Base-by-base conservation (phyloP, 2,888 invertebrate species). In the Eupelmus urozonus region DNA sequence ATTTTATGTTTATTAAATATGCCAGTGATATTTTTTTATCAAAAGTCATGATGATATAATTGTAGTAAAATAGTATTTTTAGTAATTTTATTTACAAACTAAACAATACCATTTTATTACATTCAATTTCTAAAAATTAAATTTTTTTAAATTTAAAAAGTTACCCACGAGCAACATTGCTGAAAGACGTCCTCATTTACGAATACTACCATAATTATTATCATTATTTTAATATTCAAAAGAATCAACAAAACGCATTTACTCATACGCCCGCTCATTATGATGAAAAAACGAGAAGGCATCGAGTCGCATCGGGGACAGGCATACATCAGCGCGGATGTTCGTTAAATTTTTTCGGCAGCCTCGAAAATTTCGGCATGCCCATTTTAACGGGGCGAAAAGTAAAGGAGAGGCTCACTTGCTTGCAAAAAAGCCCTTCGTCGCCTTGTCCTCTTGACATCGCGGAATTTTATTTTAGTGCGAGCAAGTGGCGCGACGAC, bases 401-500 rank as follows among this genome's bases (percentile, higher is more conserved):
- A 65, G n/a, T 20, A 1, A 42, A 69, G 57, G 9, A 34, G 34
- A 34, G 34, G 9, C 34, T 34, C 34, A 9, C 20, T 3, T n/a
- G 4, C 16, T 9, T 20, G 53, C 20, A 18, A 42, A 53, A 72
- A 62, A 62, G 63, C 1, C 20, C n/a, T 27, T 25, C 60, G 51
- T 57, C 51, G 29, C 9, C 3, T 9, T n/a, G 51, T 40, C 53
- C 45, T 73, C 45, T 45, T 45, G 57, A 49, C 34, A 34, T n/a
- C n/a, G n/a, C 29, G 25, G 53, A 60, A 53, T 74, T n/a, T 75
- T 29, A 62, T 60, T 66, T 75, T 62, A 20, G 42, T 27, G 53
- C 60, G 34, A 66, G n/a, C 23, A 25, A 53, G 55, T 23, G 29
- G 40, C 11, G 20, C 34, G 9, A 29, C 18, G 49, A 23, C 9